Conservation (phyloP, 2,113 vertebrate genomes). For the Indicator maculatus region DNA sequence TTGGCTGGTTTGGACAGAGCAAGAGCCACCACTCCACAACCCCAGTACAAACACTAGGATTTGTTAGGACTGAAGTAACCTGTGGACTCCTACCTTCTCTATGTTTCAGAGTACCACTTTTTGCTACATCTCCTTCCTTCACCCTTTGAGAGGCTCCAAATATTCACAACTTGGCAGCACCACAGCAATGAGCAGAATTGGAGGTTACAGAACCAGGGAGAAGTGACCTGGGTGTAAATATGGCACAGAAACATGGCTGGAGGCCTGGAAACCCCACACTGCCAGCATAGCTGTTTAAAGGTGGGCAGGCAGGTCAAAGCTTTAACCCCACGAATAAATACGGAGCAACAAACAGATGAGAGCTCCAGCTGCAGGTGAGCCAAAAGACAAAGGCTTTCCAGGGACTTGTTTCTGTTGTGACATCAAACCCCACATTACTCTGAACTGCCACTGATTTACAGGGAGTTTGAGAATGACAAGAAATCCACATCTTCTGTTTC, state of each 20-base stretch:
- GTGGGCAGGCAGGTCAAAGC: neutral
- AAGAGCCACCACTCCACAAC: neutral
- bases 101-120: neutral
- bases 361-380: neutral
- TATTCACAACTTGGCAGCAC: neutral
- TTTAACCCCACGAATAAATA: neutral
- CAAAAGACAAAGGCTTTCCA: neutral
- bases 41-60: neutral
- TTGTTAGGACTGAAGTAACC: neutral
- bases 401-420: neutral
- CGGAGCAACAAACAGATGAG: rapidly evolving
- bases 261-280: neutral
- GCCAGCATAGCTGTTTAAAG: neutral
- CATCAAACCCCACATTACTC: neutral
- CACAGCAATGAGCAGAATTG: neutral
- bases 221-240: neutral
- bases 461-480: neutral
- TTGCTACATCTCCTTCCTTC: neutral
- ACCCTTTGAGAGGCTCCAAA: neutral
- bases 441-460: neutral
- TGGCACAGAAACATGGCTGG: rapidly evolving
- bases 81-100: neutral
- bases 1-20: neutral
- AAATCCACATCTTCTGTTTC: neutral
- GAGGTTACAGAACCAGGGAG: neutral